Conservation (phyloP, 2,797 vertebrate genomes). For the Trichosurus vulpecula region DNA sequence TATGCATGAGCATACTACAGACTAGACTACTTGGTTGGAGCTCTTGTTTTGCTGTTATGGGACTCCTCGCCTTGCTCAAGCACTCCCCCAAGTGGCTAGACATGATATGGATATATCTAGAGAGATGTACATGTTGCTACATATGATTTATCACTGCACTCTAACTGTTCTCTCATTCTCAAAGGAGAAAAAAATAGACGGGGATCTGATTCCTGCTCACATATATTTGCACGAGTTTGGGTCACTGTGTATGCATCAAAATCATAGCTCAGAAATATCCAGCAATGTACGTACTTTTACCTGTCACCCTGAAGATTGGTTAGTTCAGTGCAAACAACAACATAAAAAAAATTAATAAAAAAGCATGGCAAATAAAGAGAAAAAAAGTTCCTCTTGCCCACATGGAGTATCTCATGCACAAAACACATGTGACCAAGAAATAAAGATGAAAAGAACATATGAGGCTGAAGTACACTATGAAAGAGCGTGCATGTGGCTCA, state of each 20-base stretch:
- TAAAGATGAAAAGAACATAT: neutral
- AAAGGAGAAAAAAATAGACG: neutral
- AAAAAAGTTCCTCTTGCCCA: neutral
- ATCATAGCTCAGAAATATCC: neutral
- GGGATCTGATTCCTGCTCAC: neutral
- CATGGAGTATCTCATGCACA: neutral
- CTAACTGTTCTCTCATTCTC: neutral
- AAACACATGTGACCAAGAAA: neutral
- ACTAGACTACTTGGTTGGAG: neutral
- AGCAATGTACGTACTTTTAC: neutral
- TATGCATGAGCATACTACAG: neutral
- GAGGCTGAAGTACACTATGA: neutral
- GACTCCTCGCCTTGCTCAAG: neutral
- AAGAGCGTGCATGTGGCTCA: neutral
- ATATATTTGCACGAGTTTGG: neutral
- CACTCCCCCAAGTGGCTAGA: neutral
- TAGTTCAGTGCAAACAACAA: neutral
- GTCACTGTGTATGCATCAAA: neutral
- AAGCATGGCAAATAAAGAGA: neutral
- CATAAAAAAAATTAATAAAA: neutral
- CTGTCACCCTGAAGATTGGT: neutral
- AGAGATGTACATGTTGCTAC: neutral
- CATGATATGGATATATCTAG: neutral
- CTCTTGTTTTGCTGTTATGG: neutral
- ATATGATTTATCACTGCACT: too few species aligned